phyloP scores from a whole-genome alignment of 2,113 vertebrate species.

The Pollachius pollachius region DNA sequence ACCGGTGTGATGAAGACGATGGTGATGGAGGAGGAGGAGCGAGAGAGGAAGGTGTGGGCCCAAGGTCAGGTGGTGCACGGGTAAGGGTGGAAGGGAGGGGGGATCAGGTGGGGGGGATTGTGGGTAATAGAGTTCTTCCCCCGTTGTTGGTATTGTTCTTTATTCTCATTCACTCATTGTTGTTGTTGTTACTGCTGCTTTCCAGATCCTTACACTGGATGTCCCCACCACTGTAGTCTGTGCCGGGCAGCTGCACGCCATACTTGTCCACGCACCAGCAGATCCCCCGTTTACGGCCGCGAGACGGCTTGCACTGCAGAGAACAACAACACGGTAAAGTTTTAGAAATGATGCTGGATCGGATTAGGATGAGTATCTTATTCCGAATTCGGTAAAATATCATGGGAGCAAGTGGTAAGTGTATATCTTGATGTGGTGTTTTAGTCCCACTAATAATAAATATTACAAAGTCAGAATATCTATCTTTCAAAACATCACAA shows the following conservation, averaged over 20 bases:
- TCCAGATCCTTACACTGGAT: conserved; percentile 96
- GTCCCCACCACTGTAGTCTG: conserved; percentile 88
- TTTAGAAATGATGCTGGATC: too few relatives aligned
- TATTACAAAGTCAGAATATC: too few relatives aligned
- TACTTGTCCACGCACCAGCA: conserved; percentile 99
- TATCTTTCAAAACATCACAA: too few relatives aligned
- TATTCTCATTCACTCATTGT: conserved; percentile 83
- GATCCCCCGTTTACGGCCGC: conserved; percentile 93
- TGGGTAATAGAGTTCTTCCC: conserved; percentile 28
- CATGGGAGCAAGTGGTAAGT: too few relatives aligned
- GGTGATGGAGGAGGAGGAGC: conserved; percentile 19
- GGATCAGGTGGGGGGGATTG: conserved; percentile 14
- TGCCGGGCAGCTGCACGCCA: conserved; percentile 91
- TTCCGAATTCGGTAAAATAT: too few relatives aligned
- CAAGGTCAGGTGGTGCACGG: conserved; percentile 63
- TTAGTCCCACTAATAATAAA: too few relatives aligned
- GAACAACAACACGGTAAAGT: not conserved
- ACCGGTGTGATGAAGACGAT: conserved; percentile 53
- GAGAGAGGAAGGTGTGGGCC: conserved; percentile 74
- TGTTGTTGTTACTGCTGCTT: conserved; percentile 81
- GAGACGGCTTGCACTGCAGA: conserved; percentile 92
- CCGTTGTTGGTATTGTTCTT: not conserved
- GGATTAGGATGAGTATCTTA: too few relatives aligned
- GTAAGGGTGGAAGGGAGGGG: conserved; percentile 53
- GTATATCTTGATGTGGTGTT: too few relatives aligned